A percentile compares a stretch with the other conserved stretches of the same genome.
These are phyloP conservation scores for Syrrhaptes paradoxus DNA, from an alignment of 2,113 vertebrate genomes.

Conservation along the genomic window DNA sequence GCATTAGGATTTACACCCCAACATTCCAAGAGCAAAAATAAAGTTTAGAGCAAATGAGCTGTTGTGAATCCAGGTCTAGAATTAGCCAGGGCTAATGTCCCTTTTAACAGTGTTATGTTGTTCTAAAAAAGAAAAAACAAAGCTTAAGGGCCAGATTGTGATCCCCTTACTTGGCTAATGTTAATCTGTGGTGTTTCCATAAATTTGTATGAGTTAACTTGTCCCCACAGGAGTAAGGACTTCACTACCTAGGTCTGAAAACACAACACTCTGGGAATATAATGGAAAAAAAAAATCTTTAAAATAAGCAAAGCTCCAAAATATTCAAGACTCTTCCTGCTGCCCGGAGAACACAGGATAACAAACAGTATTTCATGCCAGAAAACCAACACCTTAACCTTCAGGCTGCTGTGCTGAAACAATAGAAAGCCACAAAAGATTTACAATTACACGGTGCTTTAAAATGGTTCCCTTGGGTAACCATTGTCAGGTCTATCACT, in stretches of 20 bases:
- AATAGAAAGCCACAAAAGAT: not conserved
- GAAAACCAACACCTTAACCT: not conserved
- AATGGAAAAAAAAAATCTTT: not conserved
- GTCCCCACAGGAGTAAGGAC: not conserved
- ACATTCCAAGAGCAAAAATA: not conserved
- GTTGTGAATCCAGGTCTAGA: not conserved
- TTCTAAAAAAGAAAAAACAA: not conserved
- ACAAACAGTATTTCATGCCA: not conserved
- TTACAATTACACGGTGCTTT: not conserved
- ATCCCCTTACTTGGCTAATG: not conserved
- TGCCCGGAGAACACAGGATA: not conserved
- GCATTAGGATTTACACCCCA: not conserved
- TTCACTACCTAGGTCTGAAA: not conserved
- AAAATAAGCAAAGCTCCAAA: not conserved
- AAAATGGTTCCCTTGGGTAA: not conserved
- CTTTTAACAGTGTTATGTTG: not conserved
- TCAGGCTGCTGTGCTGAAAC: not conserved
- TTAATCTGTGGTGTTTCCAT: not conserved
- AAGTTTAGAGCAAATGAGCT: not conserved
- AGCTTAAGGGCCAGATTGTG: not conserved
- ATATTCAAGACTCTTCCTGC: not conserved
- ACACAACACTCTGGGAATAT: not conserved
- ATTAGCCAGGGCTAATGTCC: not conserved
- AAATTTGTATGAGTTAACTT: not conserved
- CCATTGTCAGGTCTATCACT: not conserved